A percentile compares a stretch with the other conserved stretches of the same genome.
Conservation (phyloP, 2,797 vertebrate species). For the Cyclopterus lumpus region DNA sequence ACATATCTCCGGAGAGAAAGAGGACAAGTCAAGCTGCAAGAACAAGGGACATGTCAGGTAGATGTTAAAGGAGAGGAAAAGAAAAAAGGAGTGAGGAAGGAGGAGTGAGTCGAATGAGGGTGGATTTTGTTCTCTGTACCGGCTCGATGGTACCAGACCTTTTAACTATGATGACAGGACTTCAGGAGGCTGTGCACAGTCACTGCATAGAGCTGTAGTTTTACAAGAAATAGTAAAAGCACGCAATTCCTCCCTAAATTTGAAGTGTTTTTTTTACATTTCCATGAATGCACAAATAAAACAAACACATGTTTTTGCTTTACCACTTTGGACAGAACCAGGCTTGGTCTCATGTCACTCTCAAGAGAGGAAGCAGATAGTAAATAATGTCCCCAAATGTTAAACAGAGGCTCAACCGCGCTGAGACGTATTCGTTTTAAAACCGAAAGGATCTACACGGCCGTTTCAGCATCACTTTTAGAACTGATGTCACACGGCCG, state of each 20-base stretch:
- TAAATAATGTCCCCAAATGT: not conserved
- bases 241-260: not conserved
- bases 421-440: too few species aligned
- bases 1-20: constrained; percentile 24
- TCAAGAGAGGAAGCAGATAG: not conserved
- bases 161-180: not conserved
- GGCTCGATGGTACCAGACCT: not conserved
- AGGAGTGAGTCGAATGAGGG: not conserved
- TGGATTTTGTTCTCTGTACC: not conserved
- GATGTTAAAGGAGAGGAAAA: constrained; percentile 14
- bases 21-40: constrained; percentile 10
- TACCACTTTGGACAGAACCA: not conserved
- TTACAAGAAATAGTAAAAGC: not conserved
- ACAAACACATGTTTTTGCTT: not conserved
- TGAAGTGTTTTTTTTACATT: not conserved
- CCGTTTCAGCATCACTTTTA: too few species aligned
- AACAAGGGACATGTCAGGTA: constrained; percentile 16
- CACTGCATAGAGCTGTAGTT: not conserved
- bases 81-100: constrained; percentile 2
- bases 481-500: too few species aligned
- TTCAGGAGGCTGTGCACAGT: not conserved
- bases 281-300: not conserved
- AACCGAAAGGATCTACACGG: too few species aligned
- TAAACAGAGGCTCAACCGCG: not conserved
- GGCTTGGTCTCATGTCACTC: not conserved